Evolutionary conservation across 2,113 vertebrate genomes (phyloP), one percentile per base, ranked within the genome.

Genomic region (Xiphorhynchus elegans): DNA sequence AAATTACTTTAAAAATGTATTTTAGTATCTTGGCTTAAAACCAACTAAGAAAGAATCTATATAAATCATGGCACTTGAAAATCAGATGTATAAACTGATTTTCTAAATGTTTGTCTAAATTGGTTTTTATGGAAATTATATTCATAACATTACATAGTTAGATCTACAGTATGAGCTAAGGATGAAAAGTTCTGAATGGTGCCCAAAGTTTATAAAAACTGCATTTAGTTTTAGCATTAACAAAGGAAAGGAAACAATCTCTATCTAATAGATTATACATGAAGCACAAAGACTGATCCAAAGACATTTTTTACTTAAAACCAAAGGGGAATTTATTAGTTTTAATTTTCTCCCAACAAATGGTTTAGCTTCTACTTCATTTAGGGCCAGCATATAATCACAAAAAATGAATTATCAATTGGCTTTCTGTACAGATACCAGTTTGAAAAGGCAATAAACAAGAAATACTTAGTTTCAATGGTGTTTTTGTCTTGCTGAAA

Each of bases 1-100:
- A 94, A 95, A 89, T 90, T 56, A 97, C 93, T n/a, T 97, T 97
- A 95, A 94, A 84, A 91, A 91, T 68, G 5, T 93, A 79, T 93
- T 97, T 95, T 75, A 49, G 24, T 75, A 69, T 66, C 29, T 87
- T 50, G 67, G 56, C 68, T 89, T 88, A 69, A 87, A 92, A 82
- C 16, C 50, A 90, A 35, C 95, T 92, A 66, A 76, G 39, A 42
- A 84, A 60, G 3, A 79, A 87, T 25, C 23, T 50, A 58, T 15
- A 46, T 56, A 75, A 74, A 52, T n/a, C n/a, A 12, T 12, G 76
- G 21, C 28, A 67, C 40, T 18, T 62, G 84, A 70, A 62, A 81
- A 46, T 44, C 49, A 86, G 28, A 63, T 35, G 11, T 24, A 37
- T 20, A 39, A 50, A 86, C 20, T 31, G 56, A 37, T 37, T 37